Base-by-base conservation (phyloP, 2,888 invertebrate species). In the Lepidonotus clava region DNA sequence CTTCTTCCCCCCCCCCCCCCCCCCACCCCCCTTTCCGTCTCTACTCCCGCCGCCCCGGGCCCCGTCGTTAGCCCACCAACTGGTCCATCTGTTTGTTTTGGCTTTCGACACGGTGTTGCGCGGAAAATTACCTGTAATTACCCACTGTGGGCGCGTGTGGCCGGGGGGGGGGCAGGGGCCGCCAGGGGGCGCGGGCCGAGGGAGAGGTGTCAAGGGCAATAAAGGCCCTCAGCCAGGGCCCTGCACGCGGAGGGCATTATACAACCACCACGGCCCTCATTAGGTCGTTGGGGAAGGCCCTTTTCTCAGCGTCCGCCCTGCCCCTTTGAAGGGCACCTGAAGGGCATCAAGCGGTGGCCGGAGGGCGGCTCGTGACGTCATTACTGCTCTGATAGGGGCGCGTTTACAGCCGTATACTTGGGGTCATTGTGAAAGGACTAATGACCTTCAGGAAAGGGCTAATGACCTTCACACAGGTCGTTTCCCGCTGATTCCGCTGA, bases 71-170 rank as follows among this genome's bases (percentile, higher is more conserved):
- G 71, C 38, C 0, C 71, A 38, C 71, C 34, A 71, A 71, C 21
- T 71, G 71, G 71, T 71, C 71, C 71, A 71, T 71, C 71, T 71
- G 71, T 71, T 71, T 71, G 71, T 71, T 71, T 71, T 71, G 34
- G 71, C 71, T 71, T 71, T 71, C 71, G 71, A 71, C 71, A 71
- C 71, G 71, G 71, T 71, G 71, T 71, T 71, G 71, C 71, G 71
- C 14, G 38, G 71, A 38, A 71, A 71, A 71, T 71, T 71, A 38
- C 34, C 71, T 38, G 38, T 71, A 71, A 71, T 71, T 71, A 71
- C 34, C 14, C 36, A 36, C 71, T 71, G 46, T 46, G 46, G 8
- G 46, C 18, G 46, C 18, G 46, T 46, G 8, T 46, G 46, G 8
- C 8, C 18, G 46, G 8, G 46, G 8, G 46, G 46, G 46, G 46